Evolutionary conservation across 2,113 vertebrate species (phyloP).

Genomic region (Nerophis ophidion): DNA sequence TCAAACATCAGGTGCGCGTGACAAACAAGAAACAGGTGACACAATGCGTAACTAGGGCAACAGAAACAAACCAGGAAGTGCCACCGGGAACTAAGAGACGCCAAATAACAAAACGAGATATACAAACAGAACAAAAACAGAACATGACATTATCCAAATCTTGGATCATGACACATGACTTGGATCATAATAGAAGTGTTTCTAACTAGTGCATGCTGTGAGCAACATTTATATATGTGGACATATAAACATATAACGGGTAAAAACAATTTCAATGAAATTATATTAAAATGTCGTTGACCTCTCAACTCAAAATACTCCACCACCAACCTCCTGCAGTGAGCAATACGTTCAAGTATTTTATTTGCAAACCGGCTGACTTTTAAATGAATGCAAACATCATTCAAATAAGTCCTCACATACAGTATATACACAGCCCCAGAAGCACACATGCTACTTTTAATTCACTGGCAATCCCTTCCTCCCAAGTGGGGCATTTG

Average conservation of each 20-base stretch:
- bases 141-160: no score
- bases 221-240: neutral
- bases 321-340: slow-evolving; percentile 6
- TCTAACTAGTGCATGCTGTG: neutral
- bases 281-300: slow-evolving; percentile 9
- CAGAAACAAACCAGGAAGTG: no score
- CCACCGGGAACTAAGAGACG: no score
- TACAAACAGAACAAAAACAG: no score
- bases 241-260: neutral
- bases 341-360: slow-evolving; percentile 11
- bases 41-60: no score
- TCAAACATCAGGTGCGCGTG: no score
- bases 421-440: neutral
- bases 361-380: slow-evolving; percentile 27
- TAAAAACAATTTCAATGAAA: neutral
- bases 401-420: slow-evolving; percentile 37
- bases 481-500: slow-evolving; percentile 55
- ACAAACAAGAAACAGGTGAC: no score
- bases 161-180: no score
- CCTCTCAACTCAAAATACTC: slow-evolving; percentile 1
- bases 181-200: neutral
- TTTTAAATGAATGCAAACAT: slow-evolving; percentile 38
- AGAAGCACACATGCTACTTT: slow-evolving; percentile 12
- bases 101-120: no score
- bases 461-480: slow-evolving; percentile 28